A percentile compares a stretch with the other conserved stretches of the same genome.
Conservation (phyloP, 2,113 vertebrate genomes). For the Cinclus cinclus region DNA sequence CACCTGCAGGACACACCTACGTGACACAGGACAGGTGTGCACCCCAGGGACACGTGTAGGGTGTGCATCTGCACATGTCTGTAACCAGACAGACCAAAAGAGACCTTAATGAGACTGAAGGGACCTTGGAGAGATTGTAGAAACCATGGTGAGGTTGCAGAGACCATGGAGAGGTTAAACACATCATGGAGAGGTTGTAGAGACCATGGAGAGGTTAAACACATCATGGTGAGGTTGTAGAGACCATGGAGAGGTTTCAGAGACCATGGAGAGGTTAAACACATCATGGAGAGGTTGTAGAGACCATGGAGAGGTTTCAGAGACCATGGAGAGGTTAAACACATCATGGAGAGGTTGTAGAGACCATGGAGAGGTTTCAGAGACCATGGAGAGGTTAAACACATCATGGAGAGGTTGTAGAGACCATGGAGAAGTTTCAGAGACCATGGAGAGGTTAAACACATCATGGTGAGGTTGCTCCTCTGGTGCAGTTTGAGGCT, state of each 20-base stretch:
- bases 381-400: too few relatives aligned
- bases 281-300: not conserved
- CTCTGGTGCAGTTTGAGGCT: not conserved
- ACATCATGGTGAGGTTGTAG: too few relatives aligned
- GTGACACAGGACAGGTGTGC: not conserved
- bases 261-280: not conserved
- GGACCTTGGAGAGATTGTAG: not conserved
- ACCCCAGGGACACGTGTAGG: rapidly evolving
- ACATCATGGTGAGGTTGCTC: not conserved
- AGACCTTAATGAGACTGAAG: not conserved
- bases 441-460: rapidly evolving
- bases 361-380: too few relatives aligned
- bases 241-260: not conserved
- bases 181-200: not conserved
- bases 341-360: not conserved
- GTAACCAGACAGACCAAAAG: not conserved
- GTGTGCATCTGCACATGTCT: rapidly evolving
- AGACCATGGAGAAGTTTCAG: not conserved
- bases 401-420: not conserved
- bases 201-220: not conserved
- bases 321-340: rapidly evolving
- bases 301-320: rapidly evolving
- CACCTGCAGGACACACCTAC: not conserved
- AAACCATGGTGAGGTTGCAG: not conserved
- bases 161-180: not conserved